Conservation (phyloP, 2,113 vertebrate genomes). For the Chloroceryle aenea region DNA sequence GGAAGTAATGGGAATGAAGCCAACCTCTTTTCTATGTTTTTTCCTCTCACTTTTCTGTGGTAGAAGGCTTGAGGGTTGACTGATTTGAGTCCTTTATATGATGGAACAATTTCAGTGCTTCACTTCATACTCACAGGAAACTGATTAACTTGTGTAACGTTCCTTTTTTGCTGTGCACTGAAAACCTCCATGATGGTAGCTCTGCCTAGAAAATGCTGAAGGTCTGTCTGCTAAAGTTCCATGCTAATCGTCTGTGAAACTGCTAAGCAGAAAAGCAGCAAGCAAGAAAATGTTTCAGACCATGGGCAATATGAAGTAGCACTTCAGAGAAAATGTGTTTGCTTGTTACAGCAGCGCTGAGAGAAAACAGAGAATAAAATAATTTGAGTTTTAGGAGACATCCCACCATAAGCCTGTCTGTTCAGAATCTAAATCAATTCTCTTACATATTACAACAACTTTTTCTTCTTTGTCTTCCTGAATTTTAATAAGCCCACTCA, state of each 20-base stretch:
- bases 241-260: neutral
- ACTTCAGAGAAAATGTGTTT: neutral
- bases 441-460: neutral
- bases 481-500: neutral
- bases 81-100: neutral
- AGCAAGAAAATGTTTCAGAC: neutral
- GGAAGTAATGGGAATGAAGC: neutral
- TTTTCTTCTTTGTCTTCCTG: neutral
- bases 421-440: neutral
- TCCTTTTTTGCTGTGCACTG: rapidly evolving
- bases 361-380: neutral
- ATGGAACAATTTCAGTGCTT: neutral
- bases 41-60: neutral
- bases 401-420: neutral
- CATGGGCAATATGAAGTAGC: neutral
- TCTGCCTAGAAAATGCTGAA: neutral
- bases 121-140: neutral
- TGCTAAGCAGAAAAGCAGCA: neutral
- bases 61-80: neutral
- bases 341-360: neutral
- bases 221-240: neutral
- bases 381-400: neutral
- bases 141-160: neutral
- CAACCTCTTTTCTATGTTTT: neutral
- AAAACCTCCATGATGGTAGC: neutral